Evolutionary conservation across 2,888 invertebrate species (phyloP).

Genomic region (Bugula neritina): DNA sequence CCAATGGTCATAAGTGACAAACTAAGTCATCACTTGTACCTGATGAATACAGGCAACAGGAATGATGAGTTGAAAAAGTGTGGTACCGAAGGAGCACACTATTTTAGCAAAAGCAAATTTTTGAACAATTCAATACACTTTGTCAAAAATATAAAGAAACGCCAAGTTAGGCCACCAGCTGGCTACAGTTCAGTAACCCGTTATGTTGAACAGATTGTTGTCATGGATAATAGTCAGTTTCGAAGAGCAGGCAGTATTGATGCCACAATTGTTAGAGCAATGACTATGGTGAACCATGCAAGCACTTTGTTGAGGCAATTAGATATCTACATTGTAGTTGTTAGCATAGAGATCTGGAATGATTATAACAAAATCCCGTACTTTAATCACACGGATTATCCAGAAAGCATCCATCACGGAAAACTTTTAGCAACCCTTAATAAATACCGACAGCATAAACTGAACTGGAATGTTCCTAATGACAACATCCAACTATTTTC

Average conservation of each 20-base stretch:
- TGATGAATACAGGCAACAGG: no score
- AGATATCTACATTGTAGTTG: slow-evolving; percentile 89
- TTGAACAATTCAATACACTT: no score
- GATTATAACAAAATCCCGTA: slow-evolving; percentile 78
- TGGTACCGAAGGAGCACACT: no score
- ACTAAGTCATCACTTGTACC: no score
- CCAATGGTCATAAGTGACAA: no score
- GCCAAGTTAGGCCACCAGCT: slow-evolving; percentile 34
- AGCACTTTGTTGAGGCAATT: slow-evolving; percentile 77
- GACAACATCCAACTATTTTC: slow-evolving; percentile 88
- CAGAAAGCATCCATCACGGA: no score
- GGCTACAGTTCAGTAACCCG: slow-evolving; percentile 42
- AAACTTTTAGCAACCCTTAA: slow-evolving; percentile 83
- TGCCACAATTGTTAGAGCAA: slow-evolving; percentile 2
- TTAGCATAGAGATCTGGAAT: slow-evolving; percentile 93
- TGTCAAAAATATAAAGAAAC: no score
- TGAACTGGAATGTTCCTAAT: slow-evolving; percentile 79
- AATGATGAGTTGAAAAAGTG: no score
- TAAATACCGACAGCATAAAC: slow-evolving; percentile 72
- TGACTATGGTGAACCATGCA: slow-evolving; percentile 25
- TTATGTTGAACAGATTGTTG: slow-evolving; percentile 50
- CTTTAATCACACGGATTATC: slow-evolving; percentile 49
- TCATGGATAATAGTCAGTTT: slow-evolving; percentile 38
- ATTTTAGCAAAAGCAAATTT: no score
- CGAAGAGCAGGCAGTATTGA: slow-evolving; percentile 1